phyloP scores from a whole-genome alignment of 2,888 invertebrate species.

The Phyllotreta striolata region DNA sequence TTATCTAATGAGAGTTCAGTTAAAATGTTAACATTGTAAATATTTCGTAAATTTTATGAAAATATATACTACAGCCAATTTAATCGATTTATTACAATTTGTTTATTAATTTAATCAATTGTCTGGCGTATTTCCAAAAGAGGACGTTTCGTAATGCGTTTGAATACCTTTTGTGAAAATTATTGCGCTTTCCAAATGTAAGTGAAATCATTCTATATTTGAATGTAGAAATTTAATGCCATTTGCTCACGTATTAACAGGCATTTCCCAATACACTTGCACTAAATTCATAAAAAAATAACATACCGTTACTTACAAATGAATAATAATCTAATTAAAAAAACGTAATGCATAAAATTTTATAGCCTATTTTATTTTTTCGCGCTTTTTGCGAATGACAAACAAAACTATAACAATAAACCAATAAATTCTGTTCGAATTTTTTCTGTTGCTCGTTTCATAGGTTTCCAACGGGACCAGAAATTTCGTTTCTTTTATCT shows the following conservation, averaged over 20 bases:
- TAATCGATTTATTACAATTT: no score
- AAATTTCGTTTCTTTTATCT: slow-evolving; percentile 17
- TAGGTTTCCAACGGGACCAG: slow-evolving; percentile 16
- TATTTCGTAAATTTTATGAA: not conserved
- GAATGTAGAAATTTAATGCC: slow-evolving; percentile 9
- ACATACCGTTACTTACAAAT: no score
- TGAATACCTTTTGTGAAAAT: slow-evolving; percentile 8
- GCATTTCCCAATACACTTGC: no score
- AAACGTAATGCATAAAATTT: no score
- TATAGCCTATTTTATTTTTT: no score
- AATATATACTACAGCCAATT: no score
- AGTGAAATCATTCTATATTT: slow-evolving; percentile 20
- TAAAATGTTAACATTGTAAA: slow-evolving; percentile 6
- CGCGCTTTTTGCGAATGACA: no score
- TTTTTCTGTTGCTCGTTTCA: slow-evolving; percentile 4
- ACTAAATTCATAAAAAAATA: no score
- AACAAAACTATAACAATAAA: no score
- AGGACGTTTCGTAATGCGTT: slow-evolving; percentile 9
- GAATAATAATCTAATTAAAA: no score
- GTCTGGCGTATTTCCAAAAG: not conserved
- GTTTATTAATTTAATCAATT: no score
- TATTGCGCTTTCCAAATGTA: slow-evolving; percentile 13
- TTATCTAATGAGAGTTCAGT: slow-evolving; percentile 1
- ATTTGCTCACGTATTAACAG: slow-evolving; percentile 13
- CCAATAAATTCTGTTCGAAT: not conserved